Conservation (phyloP, 30 jellyfish, hydroid and myxozoan genomes). For the Aurelia coerulea region DNA sequence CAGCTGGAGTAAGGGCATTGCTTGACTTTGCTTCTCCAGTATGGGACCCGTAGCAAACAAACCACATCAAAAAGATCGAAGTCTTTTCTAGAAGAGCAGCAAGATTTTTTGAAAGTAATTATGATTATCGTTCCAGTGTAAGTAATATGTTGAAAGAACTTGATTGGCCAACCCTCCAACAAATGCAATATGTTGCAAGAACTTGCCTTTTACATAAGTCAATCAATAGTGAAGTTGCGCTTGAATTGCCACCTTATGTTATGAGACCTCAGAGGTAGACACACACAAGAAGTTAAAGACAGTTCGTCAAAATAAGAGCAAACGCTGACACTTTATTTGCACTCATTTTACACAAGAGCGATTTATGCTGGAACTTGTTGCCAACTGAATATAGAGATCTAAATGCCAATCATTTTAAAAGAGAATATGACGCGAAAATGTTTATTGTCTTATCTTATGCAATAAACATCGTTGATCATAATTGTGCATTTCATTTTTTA, state of each 20-base stretch:
- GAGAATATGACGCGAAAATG: too few relatives aligned
- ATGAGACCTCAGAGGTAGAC: slow-evolving; percentile 30
- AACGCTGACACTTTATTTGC: neutral
- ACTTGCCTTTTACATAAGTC: slow-evolving; percentile 12
- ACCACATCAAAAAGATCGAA: slow-evolving; percentile 15
- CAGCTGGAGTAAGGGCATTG: slow-evolving; percentile 1
- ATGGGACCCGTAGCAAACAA: slow-evolving; percentile 8
- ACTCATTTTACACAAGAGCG: neutral
- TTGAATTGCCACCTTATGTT: slow-evolving; percentile 15
- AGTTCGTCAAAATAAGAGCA: neutral
- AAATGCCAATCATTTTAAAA: neutral
- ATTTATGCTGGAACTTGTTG: neutral
- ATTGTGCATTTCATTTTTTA: too few relatives aligned
- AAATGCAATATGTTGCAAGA: slow-evolving; percentile 9
- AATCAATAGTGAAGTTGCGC: slow-evolving; percentile 26
- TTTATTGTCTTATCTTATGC: too few relatives aligned
- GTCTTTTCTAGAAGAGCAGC: slow-evolving; percentile 5
- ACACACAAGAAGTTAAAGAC: slow-evolving; percentile 7
- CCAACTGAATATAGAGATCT: neutral
- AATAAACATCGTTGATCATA: too few relatives aligned
- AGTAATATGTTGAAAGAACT: slow-evolving; percentile 13
- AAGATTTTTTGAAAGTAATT: slow-evolving; percentile 3
- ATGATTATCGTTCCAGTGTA: slow-evolving; percentile 2
- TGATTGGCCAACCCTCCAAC: slow-evolving; percentile 17
- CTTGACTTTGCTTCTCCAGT: neutral